Conservation (phyloP, 1,140 invertebrate genomes). For the Leptinotarsa texana region DNA sequence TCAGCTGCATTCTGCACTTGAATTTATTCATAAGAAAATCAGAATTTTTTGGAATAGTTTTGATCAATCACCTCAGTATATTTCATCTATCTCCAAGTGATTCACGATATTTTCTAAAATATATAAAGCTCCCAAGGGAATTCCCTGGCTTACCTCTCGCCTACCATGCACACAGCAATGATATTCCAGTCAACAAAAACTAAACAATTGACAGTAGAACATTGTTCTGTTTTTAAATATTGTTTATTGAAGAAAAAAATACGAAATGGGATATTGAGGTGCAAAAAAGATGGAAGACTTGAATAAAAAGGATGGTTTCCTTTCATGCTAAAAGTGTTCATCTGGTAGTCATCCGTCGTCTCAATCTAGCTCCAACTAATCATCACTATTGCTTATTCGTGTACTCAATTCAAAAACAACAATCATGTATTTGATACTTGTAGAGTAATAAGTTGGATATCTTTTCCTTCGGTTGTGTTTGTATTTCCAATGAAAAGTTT, state of each 20-base stretch:
- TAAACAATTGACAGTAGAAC: slow-evolving; percentile 50
- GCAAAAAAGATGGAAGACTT: slow-evolving; percentile 42
- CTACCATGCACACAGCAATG: slow-evolving; percentile 25
- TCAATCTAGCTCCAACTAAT: slow-evolving; percentile 45
- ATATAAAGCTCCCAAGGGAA: not conserved
- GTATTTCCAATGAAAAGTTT: too few species aligned
- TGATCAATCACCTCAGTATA: too few species aligned
- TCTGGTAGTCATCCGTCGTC: slow-evolving; percentile 47
- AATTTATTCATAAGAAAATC: not conserved
- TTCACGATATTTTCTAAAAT: too few species aligned
- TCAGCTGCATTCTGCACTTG: not conserved
- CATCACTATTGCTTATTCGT: slow-evolving; percentile 33
- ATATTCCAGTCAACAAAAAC: slow-evolving; percentile 42
- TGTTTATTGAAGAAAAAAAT: slow-evolving; percentile 49
- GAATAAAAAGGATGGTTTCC: slow-evolving; percentile 35
- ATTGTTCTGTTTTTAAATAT: slow-evolving; percentile 56
- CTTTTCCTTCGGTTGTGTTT: too few species aligned
- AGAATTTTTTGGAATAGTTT: too few species aligned
- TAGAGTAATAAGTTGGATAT: too few species aligned
- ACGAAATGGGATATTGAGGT: slow-evolving; percentile 41
- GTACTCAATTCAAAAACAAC: slow-evolving; percentile 9
- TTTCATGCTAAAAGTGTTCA: slow-evolving; percentile 52
- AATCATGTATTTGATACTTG: not conserved
- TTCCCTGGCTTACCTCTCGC: not conserved
- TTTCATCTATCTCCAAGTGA: too few species aligned